Evolutionary conservation across 2,888 invertebrate genomes (phyloP).

Genomic region (Perizoma affinitatum): DNA sequence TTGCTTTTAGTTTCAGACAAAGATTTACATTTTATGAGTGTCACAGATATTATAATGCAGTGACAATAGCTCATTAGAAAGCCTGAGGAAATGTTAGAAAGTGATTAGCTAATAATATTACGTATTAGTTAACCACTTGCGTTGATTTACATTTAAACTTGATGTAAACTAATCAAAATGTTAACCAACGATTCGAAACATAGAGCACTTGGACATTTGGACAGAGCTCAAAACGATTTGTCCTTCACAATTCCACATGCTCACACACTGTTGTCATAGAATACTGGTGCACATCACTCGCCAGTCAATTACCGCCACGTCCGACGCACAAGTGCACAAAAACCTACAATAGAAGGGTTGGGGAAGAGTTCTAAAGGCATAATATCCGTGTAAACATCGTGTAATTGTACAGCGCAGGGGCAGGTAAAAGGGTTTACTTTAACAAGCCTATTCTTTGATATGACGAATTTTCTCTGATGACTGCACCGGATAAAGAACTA

Average conservation of each 20-base stretch:
- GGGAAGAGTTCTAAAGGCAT: slow-evolving; percentile 72
- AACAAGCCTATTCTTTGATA: slow-evolving; percentile 49
- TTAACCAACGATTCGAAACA: no score
- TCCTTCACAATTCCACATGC: slow-evolving; percentile 3
- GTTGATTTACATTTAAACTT: no score
- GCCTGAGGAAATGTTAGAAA: no score
- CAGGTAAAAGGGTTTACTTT: slow-evolving; percentile 71
- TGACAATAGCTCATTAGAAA: no score
- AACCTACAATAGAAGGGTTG: slow-evolving; percentile 75
- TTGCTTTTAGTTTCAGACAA: background rate
- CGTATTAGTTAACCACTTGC: no score
- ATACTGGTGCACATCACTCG: slow-evolving; percentile 40
- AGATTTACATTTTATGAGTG: no score
- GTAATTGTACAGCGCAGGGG: slow-evolving; percentile 74
- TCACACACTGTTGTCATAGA: slow-evolving; percentile 20
- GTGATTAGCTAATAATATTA: no score
- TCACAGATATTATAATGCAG: no score
- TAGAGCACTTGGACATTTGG: no score
- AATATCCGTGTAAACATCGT: slow-evolving; percentile 81
- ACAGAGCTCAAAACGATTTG: no score
- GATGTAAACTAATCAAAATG: no score
- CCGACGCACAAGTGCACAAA: slow-evolving; percentile 72
- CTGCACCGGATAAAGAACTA: slow-evolving; percentile 11
- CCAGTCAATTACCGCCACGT: slow-evolving; percentile 58
- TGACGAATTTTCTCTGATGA: slow-evolving; percentile 34